Base-by-base conservation (phyloP, 2,797 vertebrate genomes). In the Neoniphon sammara region DNA sequence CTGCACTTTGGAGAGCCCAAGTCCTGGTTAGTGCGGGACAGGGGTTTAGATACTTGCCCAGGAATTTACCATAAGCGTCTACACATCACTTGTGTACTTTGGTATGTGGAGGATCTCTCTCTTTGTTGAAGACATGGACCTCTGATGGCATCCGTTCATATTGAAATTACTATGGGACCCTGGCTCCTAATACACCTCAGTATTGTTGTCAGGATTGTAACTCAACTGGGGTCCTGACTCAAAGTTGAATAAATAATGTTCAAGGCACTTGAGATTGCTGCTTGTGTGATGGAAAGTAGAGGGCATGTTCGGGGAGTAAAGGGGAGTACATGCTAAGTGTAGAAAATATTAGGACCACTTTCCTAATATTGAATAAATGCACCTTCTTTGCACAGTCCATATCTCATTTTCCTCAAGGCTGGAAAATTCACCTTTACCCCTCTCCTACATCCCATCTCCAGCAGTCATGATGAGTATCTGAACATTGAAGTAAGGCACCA, bases 1-100 rank as follows among this genome's bases (percentile, higher is more conserved):
- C 95, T 99, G 56, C 98, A 99, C 88, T 99, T 99, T 52, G 98
- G 97, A 86, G 96, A 99, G 82, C 97, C 98, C 60, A 99, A 99
- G 84, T 98, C 97, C 87, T 99, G 98, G 98, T 96, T 93, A 95
- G 96, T 94, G 15, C 55, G 39, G n/a, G 31, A n/a, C 0, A 11
- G 27, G 21, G 36, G 42, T 12, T 66, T 55, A 4, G 15, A 5
- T n/a, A 47, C 17, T 15, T 4, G 23, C 56, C 7, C 15, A 10
- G 15, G 56, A 18, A 9, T 20, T 15, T 47, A 10, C 9, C 20
- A 6, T 21, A 2, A 53, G 7, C 8, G 20, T 53, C 50, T 25
- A 25, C 10, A 25, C 20, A 23, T 4, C 23, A 7, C 25, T 7
- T 55, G 2, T 25, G 21, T 55, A 15, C 14, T 25, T 15, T 14